phyloP scores from a whole-genome alignment of 2,888 invertebrate genomes.

The Periphyllus acericola region DNA sequence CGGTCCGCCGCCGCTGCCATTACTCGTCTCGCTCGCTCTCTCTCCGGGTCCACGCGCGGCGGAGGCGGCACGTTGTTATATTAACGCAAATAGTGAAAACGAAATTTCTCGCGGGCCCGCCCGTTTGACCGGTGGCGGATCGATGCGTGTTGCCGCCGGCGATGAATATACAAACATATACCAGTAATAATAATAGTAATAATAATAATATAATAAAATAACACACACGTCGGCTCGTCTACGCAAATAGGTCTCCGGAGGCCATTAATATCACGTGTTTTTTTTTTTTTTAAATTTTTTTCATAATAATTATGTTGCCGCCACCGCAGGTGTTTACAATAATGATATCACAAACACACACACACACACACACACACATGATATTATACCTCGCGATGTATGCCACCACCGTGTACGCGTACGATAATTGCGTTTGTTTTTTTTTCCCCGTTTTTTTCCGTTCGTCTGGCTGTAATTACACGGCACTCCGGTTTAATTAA shows the following conservation, averaged over 20 bases:
- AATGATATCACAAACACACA: neutral
- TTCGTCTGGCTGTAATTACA: neutral
- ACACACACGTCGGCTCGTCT: neutral
- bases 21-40: no score
- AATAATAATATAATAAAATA: neutral
- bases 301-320: neutral
- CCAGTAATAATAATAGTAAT: neutral
- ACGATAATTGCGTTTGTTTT: neutral
- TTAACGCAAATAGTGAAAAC: neutral
- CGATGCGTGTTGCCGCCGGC: neutral
- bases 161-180: neutral
- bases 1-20: no score
- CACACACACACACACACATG: neutral
- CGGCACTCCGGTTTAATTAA: neutral
- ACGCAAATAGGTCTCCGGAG: slow-evolving; percentile 26
- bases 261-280: slow-evolving; percentile 18
- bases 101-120: slow-evolving; percentile 13
- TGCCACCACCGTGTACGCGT: neutral
- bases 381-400: neutral
- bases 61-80: neutral
- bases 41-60: neutral
- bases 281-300: neutral
- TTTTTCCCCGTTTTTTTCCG: neutral
- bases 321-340: slow-evolving; percentile 36
- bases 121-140: slow-evolving; percentile 7